Conservation (phyloP, 64 coral and sea anemone species). For the Exaiptasia diaphana region DNA sequence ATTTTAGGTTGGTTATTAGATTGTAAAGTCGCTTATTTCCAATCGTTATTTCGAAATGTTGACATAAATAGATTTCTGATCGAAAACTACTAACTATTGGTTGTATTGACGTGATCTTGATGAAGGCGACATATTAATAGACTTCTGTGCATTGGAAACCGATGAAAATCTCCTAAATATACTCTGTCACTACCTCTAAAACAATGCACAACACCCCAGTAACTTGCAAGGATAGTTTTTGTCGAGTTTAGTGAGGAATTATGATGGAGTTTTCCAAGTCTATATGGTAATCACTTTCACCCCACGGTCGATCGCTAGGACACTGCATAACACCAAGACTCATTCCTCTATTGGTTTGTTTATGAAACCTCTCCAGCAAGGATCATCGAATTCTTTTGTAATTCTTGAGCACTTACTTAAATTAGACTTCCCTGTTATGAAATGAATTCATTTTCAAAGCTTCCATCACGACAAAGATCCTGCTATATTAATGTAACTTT, state of each 20-base stretch:
- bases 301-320: too few relatives aligned
- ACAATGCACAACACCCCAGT: neutral
- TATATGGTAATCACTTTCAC: too few relatives aligned
- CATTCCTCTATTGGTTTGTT: neutral
- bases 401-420: too few relatives aligned
- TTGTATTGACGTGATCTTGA: conserved; percentile 1
- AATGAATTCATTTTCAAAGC: too few relatives aligned
- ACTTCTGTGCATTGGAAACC: neutral
- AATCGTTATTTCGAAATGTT: neutral
- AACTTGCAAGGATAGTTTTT: too few relatives aligned
- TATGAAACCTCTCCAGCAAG: conserved; percentile 7
- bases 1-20: neutral
- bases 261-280: too few relatives aligned
- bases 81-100: too few relatives aligned
- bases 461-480: too few relatives aligned
- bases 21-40: neutral
- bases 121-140: neutral
- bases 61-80: conserved; percentile 6
- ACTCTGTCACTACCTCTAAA: neutral
- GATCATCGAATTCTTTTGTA: neutral
- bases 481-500: too few relatives aligned
- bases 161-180: neutral
- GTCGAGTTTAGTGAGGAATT: too few relatives aligned
- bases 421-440: too few relatives aligned
- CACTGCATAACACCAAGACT: too few relatives aligned